Evolutionary conservation across 2,113 vertebrate genomes (phyloP).

Genomic region (Centrocercus urophasianus): DNA sequence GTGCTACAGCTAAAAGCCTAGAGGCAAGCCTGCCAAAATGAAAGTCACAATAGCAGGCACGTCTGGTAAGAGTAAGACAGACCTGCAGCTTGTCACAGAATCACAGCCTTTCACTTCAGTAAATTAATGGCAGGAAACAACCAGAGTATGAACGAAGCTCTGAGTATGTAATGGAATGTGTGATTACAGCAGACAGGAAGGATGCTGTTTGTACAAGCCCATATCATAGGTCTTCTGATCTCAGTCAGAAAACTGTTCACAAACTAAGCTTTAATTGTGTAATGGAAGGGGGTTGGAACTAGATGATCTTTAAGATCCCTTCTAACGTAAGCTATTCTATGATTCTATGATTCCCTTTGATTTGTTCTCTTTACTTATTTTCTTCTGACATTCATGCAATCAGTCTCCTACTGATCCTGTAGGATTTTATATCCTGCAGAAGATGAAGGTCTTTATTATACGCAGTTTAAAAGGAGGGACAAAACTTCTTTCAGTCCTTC

Average conservation of each 20-base stretch:
- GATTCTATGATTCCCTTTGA: background rate
- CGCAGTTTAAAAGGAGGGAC: background rate
- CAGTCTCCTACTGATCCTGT: background rate
- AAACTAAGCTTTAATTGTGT: background rate
- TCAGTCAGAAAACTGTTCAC: background rate
- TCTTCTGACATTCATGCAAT: background rate
- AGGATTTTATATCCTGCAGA: background rate
- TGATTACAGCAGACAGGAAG: background rate
- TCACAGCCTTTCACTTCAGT: background rate
- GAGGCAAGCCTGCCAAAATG: background rate
- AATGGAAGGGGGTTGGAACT: too few species aligned
- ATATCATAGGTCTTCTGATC: background rate
- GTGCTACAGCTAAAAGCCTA: background rate
- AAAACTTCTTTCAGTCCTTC: background rate
- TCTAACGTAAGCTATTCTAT: too few species aligned
- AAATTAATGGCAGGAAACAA: background rate
- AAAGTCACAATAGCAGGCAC: background rate
- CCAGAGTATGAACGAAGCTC: background rate
- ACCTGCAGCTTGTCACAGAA: background rate
- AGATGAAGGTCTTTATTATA: background rate
- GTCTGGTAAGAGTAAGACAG: background rate
- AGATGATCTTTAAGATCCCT: too few species aligned
- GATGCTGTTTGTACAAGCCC: background rate
- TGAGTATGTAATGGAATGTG: background rate
- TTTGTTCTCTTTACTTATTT: background rate